Evolutionary conservation across 2,113 vertebrate species (phyloP), one percentile per base, ranked within the genome.

Genomic region (Megaceryle maxima): DNA sequence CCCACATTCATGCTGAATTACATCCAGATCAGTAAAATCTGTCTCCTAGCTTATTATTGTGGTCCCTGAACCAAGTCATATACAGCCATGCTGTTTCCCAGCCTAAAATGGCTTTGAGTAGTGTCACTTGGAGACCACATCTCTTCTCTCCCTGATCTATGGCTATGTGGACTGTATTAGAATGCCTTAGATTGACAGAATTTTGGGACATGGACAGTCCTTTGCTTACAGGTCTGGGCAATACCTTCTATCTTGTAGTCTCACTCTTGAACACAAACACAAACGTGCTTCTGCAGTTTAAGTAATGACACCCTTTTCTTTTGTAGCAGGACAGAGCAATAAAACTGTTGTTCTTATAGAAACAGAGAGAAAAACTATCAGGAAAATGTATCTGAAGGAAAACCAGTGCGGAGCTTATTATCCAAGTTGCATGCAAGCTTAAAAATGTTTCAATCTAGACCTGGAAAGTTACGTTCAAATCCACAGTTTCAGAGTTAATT

Each of bases 381-480:
- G 56, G 63, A 79, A 73, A 94, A 93, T 15, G 5, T 5, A n/a
- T 44, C 46, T 15, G n/a, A 81, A 91, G 41, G 28, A 91, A 92
- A 95, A 79, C 22, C 53, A 76, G 5, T 16, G 24, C 43, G 57
- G 41, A 94, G 16, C 24, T 73, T 69, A 62, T 83, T 91, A 91
- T 33, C 48, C 69, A 75, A 81, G 87, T 17, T 68, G 53, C 48
- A 57, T 2, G 62, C 39, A 55, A 83, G 66, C 57, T 76, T 79
- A 57, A 95, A 91, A 84, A 79, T 78, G 6, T 75, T 46, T 79
- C 69, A 43, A 33, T 55, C 75, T 55, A 90, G 78, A 70, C 62
- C 15, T 55, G 59, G 57, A 90, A 90, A 87, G 82, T 83, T 67
- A 84, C 53, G 48, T 94, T 95, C 62, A 87, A 94, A 94, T 70